Percentiles rank a stretch among this genome's conserved stretches.
Evolutionary conservation across 2,113 vertebrate genomes (phyloP).

Genomic region (Megaceryle maxima): DNA sequence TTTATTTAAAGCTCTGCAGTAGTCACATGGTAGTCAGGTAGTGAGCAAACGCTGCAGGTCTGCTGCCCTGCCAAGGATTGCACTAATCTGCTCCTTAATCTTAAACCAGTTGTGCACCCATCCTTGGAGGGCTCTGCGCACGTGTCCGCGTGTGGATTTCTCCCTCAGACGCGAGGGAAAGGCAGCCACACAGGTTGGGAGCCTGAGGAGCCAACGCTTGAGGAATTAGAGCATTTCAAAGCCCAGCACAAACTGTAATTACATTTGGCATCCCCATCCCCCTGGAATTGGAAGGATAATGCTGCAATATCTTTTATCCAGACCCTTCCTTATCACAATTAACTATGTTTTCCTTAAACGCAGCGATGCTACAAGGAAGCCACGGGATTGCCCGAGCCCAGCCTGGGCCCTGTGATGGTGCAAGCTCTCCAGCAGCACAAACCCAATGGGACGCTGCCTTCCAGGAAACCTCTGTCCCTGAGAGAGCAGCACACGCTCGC

Average conservation of each 20-base stretch:
- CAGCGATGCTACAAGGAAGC: background rate
- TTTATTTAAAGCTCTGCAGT: slow-evolving; percentile 11
- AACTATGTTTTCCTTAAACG: background rate
- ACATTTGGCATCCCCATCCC: background rate
- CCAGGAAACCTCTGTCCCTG: background rate
- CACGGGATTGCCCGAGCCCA: background rate
- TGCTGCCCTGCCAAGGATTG: background rate
- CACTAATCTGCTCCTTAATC: background rate
- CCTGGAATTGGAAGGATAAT: background rate
- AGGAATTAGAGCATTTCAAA: background rate
- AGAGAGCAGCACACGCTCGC: background rate
- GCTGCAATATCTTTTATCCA: fast-evolving
- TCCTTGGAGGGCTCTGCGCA: background rate
- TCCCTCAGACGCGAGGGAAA: background rate
- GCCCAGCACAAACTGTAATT: background rate
- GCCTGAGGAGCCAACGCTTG: fast-evolving
- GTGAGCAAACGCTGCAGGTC: background rate
- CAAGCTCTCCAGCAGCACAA: background rate
- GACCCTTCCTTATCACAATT: background rate
- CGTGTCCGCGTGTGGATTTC: background rate
- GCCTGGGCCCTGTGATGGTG: background rate
- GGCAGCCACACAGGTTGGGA: background rate
- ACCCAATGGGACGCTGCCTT: background rate
- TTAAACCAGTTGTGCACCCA: background rate
- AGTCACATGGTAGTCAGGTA: background rate